Conservation (phyloP, 1,140 invertebrate species). For the Magallana ariakensis region DNA sequence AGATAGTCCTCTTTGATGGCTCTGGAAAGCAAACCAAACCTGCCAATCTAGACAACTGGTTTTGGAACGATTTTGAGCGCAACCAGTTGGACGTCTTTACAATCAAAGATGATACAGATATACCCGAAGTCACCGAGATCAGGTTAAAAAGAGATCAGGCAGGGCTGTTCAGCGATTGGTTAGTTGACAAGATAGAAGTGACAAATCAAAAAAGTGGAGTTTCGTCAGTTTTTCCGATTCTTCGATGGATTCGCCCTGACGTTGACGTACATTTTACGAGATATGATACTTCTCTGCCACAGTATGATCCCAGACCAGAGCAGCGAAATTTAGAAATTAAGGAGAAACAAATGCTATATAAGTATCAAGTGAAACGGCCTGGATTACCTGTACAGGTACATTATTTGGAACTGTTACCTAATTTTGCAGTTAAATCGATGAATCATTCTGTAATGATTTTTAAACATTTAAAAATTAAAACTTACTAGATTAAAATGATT, state of each 20-base stretch:
- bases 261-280: constrained; percentile 74
- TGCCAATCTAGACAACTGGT: constrained; percentile 71
- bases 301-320: constrained; percentile 67
- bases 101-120: constrained; percentile 7
- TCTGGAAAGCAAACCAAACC: constrained; percentile 62
- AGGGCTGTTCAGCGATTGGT: constrained; percentile 78
- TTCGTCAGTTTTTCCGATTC: constrained; percentile 77
- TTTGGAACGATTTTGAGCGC: constrained; percentile 77
- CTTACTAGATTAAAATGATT: no score
- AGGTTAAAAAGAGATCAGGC: constrained; percentile 78
- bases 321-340: constrained; percentile 69
- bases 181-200: constrained; percentile 77
- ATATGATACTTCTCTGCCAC: constrained; percentile 76
- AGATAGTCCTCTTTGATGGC: constrained; percentile 71
- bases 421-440: no score
- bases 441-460: no score
- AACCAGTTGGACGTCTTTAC: constrained; percentile 72
- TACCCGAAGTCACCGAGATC: constrained; percentile 22
- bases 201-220: constrained; percentile 66
- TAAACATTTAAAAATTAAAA: no score
- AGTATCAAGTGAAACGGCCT: constrained; percentile 53
- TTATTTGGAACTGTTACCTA: no score
- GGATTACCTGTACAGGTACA: constrained; percentile 57
- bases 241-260: constrained; percentile 79
- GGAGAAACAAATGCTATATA: constrained; percentile 69